A percentile compares a stretch with the other conserved stretches of the same genome.
These are phyloP conservation scores for Danio jaintianensis DNA, from an alignment of 2,797 vertebrate genomes.

Conservation along the genomic window DNA sequence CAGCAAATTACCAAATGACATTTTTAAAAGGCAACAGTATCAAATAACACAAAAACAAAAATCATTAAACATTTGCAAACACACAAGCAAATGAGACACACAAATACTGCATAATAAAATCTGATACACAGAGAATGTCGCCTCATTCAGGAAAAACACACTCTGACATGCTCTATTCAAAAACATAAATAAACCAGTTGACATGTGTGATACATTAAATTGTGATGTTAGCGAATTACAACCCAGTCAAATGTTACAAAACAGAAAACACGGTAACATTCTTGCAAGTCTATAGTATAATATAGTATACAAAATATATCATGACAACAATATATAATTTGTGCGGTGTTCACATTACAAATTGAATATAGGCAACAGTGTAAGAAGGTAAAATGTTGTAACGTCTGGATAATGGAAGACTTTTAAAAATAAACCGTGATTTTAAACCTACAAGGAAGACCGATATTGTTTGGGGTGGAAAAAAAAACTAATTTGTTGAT, in stretches of 20 bases:
- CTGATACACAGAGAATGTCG: neutral
- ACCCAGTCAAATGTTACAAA: neutral
- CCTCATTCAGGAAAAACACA: neutral
- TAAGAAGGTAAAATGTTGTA: constrained; percentile 23
- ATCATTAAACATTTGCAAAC: neutral
- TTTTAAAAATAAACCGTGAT: constrained; percentile 22
- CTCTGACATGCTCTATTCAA: constrained; percentile 12
- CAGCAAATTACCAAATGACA: neutral
- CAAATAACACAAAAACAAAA: constrained; percentile 6
- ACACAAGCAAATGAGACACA: neutral
- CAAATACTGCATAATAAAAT: constrained; percentile 40
- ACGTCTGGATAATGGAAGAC: constrained; percentile 55
- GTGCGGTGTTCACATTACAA: constrained; percentile 50
- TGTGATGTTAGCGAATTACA: neutral
- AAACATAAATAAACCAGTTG: constrained; percentile 11
- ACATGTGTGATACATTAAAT: constrained; percentile 4
- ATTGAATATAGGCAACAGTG: neutral
- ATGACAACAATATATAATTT: constrained; percentile 24
- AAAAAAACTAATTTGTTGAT: too few species aligned
- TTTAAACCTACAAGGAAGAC: constrained; percentile 21
- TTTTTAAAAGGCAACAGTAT: constrained; percentile 12
- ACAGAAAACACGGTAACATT: constrained; percentile 11
- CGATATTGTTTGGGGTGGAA: too few species aligned
- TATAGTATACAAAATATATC: constrained; percentile 32
- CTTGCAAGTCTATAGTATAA: neutral